A percentile compares a stretch with the other conserved stretches of the same genome.
Evolutionary conservation across 2,888 invertebrate species (phyloP).

Genomic region (Eulithis prunata): DNA sequence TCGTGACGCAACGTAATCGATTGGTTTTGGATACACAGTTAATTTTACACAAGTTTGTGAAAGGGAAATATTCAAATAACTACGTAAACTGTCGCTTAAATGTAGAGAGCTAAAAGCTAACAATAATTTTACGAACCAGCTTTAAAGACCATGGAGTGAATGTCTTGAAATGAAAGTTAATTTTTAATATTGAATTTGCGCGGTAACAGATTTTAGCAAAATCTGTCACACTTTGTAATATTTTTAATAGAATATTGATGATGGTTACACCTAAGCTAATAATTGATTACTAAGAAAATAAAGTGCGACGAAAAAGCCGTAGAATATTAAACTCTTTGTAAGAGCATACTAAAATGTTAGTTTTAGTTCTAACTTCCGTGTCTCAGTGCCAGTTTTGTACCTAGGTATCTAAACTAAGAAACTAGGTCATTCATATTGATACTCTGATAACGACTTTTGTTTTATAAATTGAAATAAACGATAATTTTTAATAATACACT

Average conservation of each 20-base stretch:
- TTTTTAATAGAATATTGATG: too few relatives aligned
- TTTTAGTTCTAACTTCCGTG: too few relatives aligned
- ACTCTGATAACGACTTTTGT: neutral
- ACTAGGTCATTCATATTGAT: conserved; percentile 10
- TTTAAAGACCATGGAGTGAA: neutral
- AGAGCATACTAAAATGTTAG: too few relatives aligned
- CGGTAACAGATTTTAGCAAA: conserved; percentile 2
- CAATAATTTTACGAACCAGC: conserved; percentile 4
- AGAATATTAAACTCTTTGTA: too few relatives aligned
- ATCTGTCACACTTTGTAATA: too few relatives aligned
- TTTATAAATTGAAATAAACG: too few relatives aligned
- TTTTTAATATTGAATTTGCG: neutral
- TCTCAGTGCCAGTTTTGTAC: too few relatives aligned
- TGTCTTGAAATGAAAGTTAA: neutral
- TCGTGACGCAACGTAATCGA: conserved; percentile 11
- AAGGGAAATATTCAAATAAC: conserved; percentile 15
- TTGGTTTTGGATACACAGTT: conserved; percentile 14
- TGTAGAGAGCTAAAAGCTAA: conserved; percentile 3
- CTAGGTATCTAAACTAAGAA: conserved; percentile 8
- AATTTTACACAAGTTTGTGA: conserved; percentile 20
- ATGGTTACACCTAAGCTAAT: too few relatives aligned
- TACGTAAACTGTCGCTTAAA: neutral
- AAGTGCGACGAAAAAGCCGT: too few relatives aligned
- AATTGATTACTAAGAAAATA: too few relatives aligned
- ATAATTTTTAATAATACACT: neutral